phyloP scores from a whole-genome alignment of 2,888 invertebrate genomes.

The Ophonus ardosiacus region DNA sequence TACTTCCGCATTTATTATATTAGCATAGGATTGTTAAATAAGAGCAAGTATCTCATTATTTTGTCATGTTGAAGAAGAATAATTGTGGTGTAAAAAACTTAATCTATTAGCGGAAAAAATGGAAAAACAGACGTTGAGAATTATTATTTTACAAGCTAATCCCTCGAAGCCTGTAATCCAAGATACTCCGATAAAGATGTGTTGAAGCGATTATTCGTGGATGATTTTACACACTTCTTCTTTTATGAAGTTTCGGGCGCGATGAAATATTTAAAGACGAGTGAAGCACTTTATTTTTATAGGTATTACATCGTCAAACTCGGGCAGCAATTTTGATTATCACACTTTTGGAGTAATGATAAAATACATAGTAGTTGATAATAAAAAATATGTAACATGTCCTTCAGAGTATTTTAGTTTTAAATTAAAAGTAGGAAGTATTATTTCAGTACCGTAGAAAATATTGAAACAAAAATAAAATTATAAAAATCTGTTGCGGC shows the following conservation, averaged over 20 bases:
- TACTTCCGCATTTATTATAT: no score
- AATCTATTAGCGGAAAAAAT: no score
- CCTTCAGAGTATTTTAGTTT: no score
- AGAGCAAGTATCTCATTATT: no score
- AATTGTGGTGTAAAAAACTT: background rate
- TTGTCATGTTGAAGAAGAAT: background rate
- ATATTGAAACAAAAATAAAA: no score
- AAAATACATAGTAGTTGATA: no score
- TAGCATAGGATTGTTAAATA: no score
- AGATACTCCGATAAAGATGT: slow-evolving; percentile 18
- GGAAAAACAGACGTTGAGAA: background rate
- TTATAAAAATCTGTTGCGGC: no score
- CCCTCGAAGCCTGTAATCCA: background rate
- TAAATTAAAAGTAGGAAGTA: no score
- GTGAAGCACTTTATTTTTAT: slow-evolving; percentile 18
- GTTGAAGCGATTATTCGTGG: slow-evolving; percentile 11
- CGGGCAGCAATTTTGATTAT: slow-evolving; percentile 10
- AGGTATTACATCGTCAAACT: slow-evolving; percentile 6
- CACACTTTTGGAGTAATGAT: background rate
- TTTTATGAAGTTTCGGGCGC: slow-evolving; percentile 9
- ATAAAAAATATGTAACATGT: no score
- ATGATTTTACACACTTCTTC: slow-evolving; percentile 18
- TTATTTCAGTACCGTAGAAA: no score
- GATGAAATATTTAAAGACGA: slow-evolving; percentile 25
- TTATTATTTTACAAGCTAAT: slow-evolving; percentile 21